Conservation (phyloP, 2,888 invertebrate species). For the Keiferia lycopersicella region DNA sequence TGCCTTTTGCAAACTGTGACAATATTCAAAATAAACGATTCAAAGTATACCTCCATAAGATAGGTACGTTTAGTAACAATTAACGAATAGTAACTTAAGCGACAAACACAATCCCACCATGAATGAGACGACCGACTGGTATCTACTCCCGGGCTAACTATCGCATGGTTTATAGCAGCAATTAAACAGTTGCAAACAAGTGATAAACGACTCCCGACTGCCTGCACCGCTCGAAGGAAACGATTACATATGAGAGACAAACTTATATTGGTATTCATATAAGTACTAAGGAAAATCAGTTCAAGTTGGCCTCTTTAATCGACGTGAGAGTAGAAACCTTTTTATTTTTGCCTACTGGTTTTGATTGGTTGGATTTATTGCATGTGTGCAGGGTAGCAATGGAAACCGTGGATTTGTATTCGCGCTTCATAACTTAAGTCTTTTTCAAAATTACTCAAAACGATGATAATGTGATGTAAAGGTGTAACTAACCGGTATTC, state of each 20-base stretch:
- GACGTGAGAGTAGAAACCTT: not conserved
- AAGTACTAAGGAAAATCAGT: no score
- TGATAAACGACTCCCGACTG: constrained; percentile 15
- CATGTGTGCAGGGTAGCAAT: not conserved
- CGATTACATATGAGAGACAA: not conserved
- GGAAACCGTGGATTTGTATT: not conserved
- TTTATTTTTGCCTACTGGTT: constrained; percentile 5
- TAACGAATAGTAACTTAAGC: no score
- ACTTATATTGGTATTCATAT: no score
- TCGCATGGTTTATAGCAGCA: constrained; percentile 17
- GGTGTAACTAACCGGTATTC: no score
- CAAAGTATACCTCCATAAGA: no score
- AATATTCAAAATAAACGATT: no score
- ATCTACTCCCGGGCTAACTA: constrained; percentile 18
- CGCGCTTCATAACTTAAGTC: no score
- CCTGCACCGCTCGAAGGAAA: constrained; percentile 8
- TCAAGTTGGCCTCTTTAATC: no score
- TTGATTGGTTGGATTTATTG: constrained; percentile 14
- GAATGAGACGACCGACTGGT: constrained; percentile 24
- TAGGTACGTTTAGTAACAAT: no score
- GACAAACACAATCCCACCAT: constrained; percentile 21
- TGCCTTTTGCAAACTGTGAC: no score
- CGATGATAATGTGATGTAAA: no score
- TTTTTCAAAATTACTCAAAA: no score
- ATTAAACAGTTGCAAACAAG: constrained; percentile 17